Percentiles rank a stretch among this genome's conserved stretches.
These are phyloP conservation scores for Trachops cirrhosus DNA, from an alignment of 2,797 vertebrate species.

Conservation along the genomic window DNA sequence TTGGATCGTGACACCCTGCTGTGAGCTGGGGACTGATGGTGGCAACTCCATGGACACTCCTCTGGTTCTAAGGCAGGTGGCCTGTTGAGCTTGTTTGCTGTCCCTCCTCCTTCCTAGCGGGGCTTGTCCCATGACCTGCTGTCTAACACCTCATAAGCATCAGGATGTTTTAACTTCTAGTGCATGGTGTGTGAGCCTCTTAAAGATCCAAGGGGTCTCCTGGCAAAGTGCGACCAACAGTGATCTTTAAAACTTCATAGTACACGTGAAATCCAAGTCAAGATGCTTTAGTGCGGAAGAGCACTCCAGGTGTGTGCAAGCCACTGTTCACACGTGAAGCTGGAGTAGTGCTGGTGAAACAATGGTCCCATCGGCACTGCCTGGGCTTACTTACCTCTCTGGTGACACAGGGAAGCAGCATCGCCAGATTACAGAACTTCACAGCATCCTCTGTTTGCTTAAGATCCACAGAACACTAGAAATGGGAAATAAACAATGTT, in stretches of 20 bases:
- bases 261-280: neutral
- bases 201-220: neutral
- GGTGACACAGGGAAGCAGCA: slow-evolving; percentile 50
- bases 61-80: neutral
- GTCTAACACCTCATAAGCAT: neutral
- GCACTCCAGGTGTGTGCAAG: neutral
- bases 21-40: neutral
- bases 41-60: accelerated
- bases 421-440: slow-evolving; percentile 61
- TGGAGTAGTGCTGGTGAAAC: neutral
- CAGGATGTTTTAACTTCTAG: neutral
- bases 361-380: accelerated
- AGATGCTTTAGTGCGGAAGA: neutral
- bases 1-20: neutral
- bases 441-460: neutral
- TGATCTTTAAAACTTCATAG: neutral
- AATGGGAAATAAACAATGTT: neutral
- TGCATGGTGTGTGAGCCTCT: neutral
- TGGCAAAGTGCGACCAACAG: neutral
- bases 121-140: neutral
- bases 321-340: neutral
- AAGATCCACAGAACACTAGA: slow-evolving; percentile 65
- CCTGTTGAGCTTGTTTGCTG: neutral
- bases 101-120: neutral
- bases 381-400: slow-evolving; percentile 71